phyloP scores from a whole-genome alignment of 64 coral and sea anemone species.

The Dendronephthya gigantea region DNA sequence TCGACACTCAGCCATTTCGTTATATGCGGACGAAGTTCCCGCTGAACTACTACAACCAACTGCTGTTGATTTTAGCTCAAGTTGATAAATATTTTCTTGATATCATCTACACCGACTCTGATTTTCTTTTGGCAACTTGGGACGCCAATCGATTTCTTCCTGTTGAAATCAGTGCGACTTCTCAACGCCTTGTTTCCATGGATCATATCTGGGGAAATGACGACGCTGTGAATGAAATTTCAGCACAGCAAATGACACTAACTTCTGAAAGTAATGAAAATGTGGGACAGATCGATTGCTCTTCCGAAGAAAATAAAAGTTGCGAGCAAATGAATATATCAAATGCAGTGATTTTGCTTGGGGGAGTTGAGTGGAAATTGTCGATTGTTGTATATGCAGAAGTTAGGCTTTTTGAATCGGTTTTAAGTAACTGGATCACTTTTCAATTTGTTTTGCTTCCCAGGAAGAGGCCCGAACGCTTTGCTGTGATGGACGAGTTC shows the following conservation, averaged over 20 bases:
- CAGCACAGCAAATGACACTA: too few species aligned
- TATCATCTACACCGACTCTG: not conserved
- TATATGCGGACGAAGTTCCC: not conserved
- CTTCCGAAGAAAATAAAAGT: too few species aligned
- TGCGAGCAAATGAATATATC: not conserved
- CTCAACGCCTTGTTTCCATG: not conserved
- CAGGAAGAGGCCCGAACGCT: not conserved
- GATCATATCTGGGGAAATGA: too few species aligned
- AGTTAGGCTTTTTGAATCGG: not conserved
- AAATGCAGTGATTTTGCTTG: not conserved
- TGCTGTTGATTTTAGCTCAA: not conserved
- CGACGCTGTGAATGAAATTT: too few species aligned
- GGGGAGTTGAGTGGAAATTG: not conserved
- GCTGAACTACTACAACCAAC: not conserved
- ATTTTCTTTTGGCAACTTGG: constrained; percentile 6
- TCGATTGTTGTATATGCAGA: not conserved
- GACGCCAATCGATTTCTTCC: not conserved
- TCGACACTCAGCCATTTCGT: not conserved
- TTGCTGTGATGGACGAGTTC: not conserved
- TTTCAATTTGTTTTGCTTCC: not conserved
- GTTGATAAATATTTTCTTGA: not conserved
- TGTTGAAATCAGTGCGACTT: not conserved
- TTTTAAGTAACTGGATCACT: not conserved
- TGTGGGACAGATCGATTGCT: not conserved
- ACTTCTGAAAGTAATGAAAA: not conserved